Conservation (phyloP, 2,888 invertebrate genomes). For the Trachelus iudaicus region DNA sequence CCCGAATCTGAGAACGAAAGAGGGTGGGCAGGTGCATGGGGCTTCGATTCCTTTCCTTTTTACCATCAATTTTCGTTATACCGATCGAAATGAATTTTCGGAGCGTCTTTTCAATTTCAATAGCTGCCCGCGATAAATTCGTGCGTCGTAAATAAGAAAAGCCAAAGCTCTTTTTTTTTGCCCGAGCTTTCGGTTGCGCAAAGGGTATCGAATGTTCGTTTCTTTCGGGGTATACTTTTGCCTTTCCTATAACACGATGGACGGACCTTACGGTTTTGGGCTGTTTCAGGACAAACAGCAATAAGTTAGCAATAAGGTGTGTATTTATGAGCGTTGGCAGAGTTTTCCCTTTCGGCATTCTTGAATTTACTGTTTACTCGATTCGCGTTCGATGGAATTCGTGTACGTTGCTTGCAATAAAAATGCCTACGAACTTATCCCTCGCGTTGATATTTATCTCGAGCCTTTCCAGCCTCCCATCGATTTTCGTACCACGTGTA, state of each 20-base stretch:
- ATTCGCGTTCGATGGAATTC: slow-evolving; percentile 7
- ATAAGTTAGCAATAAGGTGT: slow-evolving; percentile 15
- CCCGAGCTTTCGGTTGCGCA: slow-evolving; percentile 1
- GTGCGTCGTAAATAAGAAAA: slow-evolving; percentile 47
- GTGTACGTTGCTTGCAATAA: background rate
- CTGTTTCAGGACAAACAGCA: slow-evolving; percentile 14
- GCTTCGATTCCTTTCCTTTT: background rate
- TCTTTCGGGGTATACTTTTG: slow-evolving; percentile 1
- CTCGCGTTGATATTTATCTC: background rate
- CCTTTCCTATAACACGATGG: background rate
- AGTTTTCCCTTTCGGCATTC: slow-evolving; percentile 4
- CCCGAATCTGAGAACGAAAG: background rate
- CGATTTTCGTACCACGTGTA: background rate
- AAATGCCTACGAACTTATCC: background rate
- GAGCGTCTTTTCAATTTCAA: slow-evolving; percentile 34
- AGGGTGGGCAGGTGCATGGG: background rate
- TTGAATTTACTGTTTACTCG: slow-evolving; percentile 15
- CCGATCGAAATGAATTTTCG: background rate
- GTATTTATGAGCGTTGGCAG: slow-evolving; percentile 12
- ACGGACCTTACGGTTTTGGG: slow-evolving; percentile 1
- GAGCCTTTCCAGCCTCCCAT: background rate
- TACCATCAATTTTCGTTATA: background rate
- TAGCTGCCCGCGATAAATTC: slow-evolving; percentile 43
- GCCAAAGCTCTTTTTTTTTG: slow-evolving; percentile 7
- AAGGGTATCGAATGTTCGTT: slow-evolving; percentile 2